A percentile compares a stretch with the other conserved stretches of the same genome.
Evolutionary conservation across 2,888 invertebrate species (phyloP).

Genomic region (Baronia brevicornis): DNA sequence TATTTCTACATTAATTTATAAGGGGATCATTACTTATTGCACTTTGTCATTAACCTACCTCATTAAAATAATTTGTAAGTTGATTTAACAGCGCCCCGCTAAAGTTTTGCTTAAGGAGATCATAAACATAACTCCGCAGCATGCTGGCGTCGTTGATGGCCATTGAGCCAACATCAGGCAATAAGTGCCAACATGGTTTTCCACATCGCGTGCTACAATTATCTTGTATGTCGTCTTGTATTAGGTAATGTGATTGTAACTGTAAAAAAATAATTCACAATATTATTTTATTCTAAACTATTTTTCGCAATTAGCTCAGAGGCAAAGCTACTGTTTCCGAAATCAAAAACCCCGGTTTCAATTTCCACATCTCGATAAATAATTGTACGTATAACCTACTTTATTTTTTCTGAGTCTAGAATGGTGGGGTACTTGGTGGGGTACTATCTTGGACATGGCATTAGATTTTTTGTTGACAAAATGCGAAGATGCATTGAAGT

Average conservation of each 20-base stretch:
- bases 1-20: too few species aligned
- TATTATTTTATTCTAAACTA: background rate
- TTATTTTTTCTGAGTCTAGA: too few species aligned
- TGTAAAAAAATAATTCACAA: slow-evolving; percentile 42
- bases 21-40: too few species aligned
- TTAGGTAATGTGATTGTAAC: slow-evolving; percentile 86
- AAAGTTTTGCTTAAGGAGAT: slow-evolving; percentile 81
- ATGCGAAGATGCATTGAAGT: too few species aligned
- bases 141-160: slow-evolving; percentile 88
- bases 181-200: slow-evolving; percentile 86
- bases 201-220: slow-evolving; percentile 83
- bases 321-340: slow-evolving; percentile 14
- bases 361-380: too few species aligned
- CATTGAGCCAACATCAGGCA: slow-evolving; percentile 75
- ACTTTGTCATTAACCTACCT: too few species aligned
- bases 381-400: too few species aligned
- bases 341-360: too few species aligned
- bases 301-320: background rate
- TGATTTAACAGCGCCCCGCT: slow-evolving; percentile 79
- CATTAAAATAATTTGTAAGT: too few species aligned
- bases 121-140: slow-evolving; percentile 81
- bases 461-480: too few species aligned
- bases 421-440: too few species aligned
- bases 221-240: slow-evolving; percentile 92
- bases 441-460: too few species aligned